Conservation (phyloP, 2,888 invertebrate species). For the Adelognathus sp. region DNA sequence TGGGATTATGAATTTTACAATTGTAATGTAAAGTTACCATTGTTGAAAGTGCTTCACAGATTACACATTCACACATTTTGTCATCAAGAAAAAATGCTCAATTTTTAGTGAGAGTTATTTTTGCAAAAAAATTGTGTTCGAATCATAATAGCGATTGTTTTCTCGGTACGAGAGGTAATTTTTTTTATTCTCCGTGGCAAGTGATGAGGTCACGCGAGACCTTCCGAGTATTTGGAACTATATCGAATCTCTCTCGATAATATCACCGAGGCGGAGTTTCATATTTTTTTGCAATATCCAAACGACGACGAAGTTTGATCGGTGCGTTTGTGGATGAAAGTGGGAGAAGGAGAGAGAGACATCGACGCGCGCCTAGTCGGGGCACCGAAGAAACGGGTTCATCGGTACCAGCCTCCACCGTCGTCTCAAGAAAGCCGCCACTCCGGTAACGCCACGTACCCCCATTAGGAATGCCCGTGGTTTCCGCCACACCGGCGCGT, state of each 20-base stretch:
- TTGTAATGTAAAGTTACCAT: no score
- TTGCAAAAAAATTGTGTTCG: no score
- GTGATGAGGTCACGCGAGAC: background rate
- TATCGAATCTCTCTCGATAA: conserved; percentile 30
- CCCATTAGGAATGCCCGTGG: conserved; percentile 48
- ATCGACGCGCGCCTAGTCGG: conserved; percentile 36
- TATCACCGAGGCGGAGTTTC: conserved; percentile 17
- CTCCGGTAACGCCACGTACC: conserved; percentile 56
- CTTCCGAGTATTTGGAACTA: conserved; percentile 40
- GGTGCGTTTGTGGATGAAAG: no score
- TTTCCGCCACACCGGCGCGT: conserved; percentile 47
- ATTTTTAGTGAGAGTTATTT: no score
- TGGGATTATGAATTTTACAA: no score
- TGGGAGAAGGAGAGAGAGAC: background rate
- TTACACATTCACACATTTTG: background rate
- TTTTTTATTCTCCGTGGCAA: background rate
- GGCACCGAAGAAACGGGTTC: conserved; percentile 52
- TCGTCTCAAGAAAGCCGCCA: conserved; percentile 49
- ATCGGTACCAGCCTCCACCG: conserved; percentile 50
- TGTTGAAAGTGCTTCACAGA: no score
- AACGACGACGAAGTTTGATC: no score
- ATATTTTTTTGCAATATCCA: conserved; percentile 10
- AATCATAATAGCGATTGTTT: background rate
- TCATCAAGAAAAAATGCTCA: background rate
- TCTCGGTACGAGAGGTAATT: background rate